These are phyloP conservation scores for Scelioninae gen. 2 DNA, from an alignment of 2,888 invertebrate genomes.

Conservation along the genomic window DNA sequence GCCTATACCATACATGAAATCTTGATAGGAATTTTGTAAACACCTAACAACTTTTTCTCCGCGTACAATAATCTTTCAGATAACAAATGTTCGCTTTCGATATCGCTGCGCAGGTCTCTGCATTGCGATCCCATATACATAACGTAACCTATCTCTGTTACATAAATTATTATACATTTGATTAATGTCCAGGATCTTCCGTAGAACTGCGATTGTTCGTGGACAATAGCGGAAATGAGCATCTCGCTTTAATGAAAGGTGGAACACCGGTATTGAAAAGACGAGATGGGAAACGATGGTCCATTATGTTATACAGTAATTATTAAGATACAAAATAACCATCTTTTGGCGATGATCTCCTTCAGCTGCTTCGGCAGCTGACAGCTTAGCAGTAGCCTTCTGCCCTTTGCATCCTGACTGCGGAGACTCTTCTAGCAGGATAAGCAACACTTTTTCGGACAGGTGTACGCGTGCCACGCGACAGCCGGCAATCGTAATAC, in stretches of 20 bases:
- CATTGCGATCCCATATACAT: too few species aligned
- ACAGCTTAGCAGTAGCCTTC: slow-evolving; percentile 62
- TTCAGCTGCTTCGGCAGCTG: slow-evolving; percentile 68
- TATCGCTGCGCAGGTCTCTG: too few species aligned
- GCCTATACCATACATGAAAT: too few species aligned
- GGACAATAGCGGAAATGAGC: neutral
- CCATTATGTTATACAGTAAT: slow-evolving; percentile 28
- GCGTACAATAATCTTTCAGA: too few species aligned
- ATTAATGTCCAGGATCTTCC: neutral
- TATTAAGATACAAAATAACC: slow-evolving; percentile 47
- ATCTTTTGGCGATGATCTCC: slow-evolving; percentile 61
- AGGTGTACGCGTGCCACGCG: slow-evolving; percentile 69
- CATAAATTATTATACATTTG: too few species aligned
- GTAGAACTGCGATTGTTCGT: neutral
- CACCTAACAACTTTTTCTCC: too few species aligned
- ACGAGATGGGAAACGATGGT: slow-evolving; percentile 11
- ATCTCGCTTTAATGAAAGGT: slow-evolving; percentile 18
- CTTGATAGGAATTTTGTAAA: too few species aligned
- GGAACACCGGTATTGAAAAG: slow-evolving; percentile 19
- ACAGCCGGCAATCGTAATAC: slow-evolving; percentile 69
- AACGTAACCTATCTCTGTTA: too few species aligned
- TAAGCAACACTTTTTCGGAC: slow-evolving; percentile 64
- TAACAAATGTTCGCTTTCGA: too few species aligned
- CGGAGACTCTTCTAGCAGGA: slow-evolving; percentile 56
- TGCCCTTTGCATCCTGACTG: slow-evolving; percentile 57